phyloP scores from a whole-genome alignment of 1,140 invertebrate species.

The Patella vulgata region DNA sequence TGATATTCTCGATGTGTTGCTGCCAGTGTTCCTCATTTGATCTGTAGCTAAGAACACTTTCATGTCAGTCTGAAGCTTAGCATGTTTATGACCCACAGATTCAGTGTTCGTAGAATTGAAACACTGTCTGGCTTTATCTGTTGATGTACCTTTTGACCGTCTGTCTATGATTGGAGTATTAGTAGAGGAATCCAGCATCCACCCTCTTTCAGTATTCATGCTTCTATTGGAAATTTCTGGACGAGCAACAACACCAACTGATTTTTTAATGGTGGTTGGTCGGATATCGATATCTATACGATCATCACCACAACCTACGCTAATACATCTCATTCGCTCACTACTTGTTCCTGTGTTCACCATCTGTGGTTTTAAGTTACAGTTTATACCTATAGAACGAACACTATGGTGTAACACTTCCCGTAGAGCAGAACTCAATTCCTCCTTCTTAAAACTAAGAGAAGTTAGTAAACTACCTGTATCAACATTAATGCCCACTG shows the following conservation, averaged over 20 bases:
- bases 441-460: constrained; percentile 56
- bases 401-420: constrained; percentile 58
- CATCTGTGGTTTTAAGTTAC: constrained; percentile 40
- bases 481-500: constrained; percentile 60
- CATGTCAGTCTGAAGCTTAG: constrained; percentile 51
- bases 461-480: constrained; percentile 47
- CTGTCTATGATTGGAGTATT: constrained; percentile 49
- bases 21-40: constrained; percentile 44
- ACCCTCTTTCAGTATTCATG: constrained; percentile 53
- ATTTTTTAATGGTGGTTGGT: constrained; percentile 39
- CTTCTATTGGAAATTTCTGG: constrained; percentile 45
- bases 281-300: constrained; percentile 57
- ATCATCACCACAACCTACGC: constrained; percentile 50
- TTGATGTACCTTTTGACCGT: constrained; percentile 59
- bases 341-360: constrained; percentile 35
- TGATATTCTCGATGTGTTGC: constrained; percentile 48
- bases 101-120: constrained; percentile 60
- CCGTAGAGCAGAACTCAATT: constrained; percentile 54
- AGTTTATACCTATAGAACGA: constrained; percentile 53
- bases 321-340: constrained; percentile 32
- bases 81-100: constrained; percentile 12
- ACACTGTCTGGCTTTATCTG: constrained; percentile 43
- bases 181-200: constrained; percentile 54
- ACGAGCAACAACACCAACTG: constrained; percentile 51
- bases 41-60: constrained; percentile 52